phyloP scores from a whole-genome alignment of 2,113 vertebrate species.

The Nansenia antarctica region DNA sequence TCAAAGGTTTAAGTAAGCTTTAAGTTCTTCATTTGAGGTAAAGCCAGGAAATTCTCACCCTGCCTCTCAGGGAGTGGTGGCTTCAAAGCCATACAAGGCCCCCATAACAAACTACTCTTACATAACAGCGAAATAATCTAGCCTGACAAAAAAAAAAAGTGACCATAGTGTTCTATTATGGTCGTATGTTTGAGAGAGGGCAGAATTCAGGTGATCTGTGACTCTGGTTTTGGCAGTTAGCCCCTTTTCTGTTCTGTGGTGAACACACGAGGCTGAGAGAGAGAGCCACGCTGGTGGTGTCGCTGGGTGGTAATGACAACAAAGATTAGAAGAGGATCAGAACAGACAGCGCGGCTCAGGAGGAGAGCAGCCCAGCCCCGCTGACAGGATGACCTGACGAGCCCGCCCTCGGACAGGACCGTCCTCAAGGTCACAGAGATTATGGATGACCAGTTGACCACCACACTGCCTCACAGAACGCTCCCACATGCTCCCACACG shows the following conservation, averaged over 20 bases:
- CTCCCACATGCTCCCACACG: no score
- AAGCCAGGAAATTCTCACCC: background rate
- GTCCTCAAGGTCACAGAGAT: conserved; percentile 55
- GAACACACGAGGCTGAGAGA: conserved; percentile 17
- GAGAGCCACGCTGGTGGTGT: conserved; percentile 6
- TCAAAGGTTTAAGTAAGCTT: no score
- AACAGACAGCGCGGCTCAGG: conserved; percentile 11
- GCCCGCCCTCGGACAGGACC: conserved; percentile 18
- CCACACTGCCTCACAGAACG: no score
- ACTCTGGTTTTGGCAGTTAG: background rate
- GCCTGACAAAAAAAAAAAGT: no score
- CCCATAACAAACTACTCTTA: background rate
- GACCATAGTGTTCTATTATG: background rate
- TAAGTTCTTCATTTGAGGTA: no score
- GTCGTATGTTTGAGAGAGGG: background rate
- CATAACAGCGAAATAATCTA: background rate
- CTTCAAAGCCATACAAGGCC: background rate
- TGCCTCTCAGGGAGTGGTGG: background rate
- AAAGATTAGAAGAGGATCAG: conserved; percentile 61
- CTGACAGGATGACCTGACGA: conserved; percentile 39
- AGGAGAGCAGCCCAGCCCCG: conserved; percentile 23
- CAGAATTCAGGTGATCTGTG: background rate
- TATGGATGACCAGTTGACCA: no score
- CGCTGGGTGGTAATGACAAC: conserved; percentile 58
- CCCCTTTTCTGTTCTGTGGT: background rate